Percentiles rank a stretch among this genome's conserved stretches.
phyloP scores from a whole-genome alignment of 1,140 invertebrate genomes.

The Caligus rogercresseyi region DNA sequence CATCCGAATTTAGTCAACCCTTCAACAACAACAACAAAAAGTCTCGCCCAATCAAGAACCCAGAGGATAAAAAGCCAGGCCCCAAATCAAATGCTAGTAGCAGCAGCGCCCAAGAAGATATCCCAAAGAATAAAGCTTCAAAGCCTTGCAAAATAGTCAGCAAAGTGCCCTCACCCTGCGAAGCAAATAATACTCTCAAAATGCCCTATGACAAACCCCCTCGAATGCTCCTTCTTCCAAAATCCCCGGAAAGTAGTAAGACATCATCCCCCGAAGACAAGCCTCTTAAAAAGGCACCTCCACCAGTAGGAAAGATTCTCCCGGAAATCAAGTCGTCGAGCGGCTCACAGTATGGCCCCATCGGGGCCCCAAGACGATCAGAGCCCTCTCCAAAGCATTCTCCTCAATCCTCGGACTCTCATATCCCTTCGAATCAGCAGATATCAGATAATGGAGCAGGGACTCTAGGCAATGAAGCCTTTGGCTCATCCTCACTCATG shows the following conservation, averaged over 20 bases:
- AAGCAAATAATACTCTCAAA: not conserved
- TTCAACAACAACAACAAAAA: not conserved
- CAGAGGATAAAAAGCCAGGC: not conserved
- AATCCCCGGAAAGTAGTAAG: not conserved
- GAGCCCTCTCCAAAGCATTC: not conserved
- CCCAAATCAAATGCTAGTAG: not conserved
- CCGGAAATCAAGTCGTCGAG: conserved; percentile 24
- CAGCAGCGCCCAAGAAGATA: not conserved
- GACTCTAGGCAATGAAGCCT: not conserved
- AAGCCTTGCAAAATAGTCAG: too few species aligned
- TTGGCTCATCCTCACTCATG: not conserved
- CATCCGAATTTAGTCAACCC: not conserved
- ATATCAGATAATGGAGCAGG: not conserved
- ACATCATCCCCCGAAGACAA: conserved; percentile 11
- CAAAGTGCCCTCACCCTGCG: not conserved
- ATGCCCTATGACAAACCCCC: not conserved
- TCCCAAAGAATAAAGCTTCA: not conserved
- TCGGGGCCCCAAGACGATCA: not conserved
- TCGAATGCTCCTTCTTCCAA: not conserved
- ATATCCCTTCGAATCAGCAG: not conserved
- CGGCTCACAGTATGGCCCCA: conserved; percentile 11
- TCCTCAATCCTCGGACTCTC: not conserved
- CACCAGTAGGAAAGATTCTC: conserved; percentile 21
- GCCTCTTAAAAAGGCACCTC: conserved; percentile 15
- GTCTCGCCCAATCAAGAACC: not conserved